A percentile compares a stretch with the other conserved stretches of the same genome.
Evolutionary conservation across 2,797 vertebrate species (phyloP).

Genomic region (Anolis apletophallus): DNA sequence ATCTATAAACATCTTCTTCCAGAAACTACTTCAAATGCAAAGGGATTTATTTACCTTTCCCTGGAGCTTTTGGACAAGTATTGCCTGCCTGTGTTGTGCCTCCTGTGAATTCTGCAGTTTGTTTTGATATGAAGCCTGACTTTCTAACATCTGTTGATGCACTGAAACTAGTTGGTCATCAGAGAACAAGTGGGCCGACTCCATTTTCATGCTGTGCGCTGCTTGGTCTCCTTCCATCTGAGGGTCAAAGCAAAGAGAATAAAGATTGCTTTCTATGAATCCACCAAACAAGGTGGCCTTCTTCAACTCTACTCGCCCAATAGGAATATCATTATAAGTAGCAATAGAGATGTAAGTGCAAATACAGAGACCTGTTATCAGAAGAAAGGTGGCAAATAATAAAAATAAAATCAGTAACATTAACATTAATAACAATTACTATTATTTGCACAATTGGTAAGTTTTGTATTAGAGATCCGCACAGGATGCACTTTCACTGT

Average conservation of each 20-base stretch:
- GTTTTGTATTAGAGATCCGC: neutral
- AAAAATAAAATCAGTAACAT: too few relatives aligned
- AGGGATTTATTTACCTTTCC: constrained; percentile 83
- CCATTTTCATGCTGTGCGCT: constrained; percentile 56
- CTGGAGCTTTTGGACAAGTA: constrained; percentile 87
- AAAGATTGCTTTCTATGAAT: neutral
- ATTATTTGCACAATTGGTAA: neutral
- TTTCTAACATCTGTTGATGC: constrained; percentile 68
- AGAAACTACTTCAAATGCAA: neutral
- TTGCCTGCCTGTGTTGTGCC: constrained; percentile 86
- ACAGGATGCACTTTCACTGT: too few relatives aligned
- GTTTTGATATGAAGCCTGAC: constrained; percentile 67
- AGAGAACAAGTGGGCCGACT: constrained; percentile 53
- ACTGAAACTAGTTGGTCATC: constrained; percentile 66
- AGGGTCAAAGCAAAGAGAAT: neutral
- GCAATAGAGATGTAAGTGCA: neutral
- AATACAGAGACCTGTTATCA: neutral
- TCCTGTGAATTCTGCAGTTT: constrained; percentile 83
- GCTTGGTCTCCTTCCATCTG: constrained; percentile 62
- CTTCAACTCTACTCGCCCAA: neutral
- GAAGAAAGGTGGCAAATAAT: too few relatives aligned
- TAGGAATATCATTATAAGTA: neutral
- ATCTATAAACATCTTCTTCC: neutral
- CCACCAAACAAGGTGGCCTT: neutral
- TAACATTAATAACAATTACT: too few relatives aligned